Conservation (phyloP, 2,113 vertebrate species). For the Tragelaphus scriptus region DNA sequence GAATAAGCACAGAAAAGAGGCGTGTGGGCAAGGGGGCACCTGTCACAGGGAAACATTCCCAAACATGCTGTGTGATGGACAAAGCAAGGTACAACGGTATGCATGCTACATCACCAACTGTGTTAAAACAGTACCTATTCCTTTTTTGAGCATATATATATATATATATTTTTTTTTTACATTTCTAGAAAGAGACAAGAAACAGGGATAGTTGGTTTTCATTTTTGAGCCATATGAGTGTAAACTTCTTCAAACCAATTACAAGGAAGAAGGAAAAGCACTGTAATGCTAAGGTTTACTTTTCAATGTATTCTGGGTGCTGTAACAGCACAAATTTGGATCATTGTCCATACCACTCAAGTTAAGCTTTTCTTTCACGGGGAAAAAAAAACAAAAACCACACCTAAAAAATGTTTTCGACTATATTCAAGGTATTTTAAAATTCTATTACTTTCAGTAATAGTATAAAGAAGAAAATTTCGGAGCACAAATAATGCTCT, state of each 20-base stretch:
- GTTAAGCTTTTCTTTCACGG: neutral
- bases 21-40: neutral
- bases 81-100: neutral
- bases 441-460: neutral
- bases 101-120: neutral
- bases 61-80: neutral
- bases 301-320: neutral
- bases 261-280: neutral
- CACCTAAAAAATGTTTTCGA: neutral
- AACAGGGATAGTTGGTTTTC: neutral
- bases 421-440: neutral
- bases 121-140: neutral
- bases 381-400: neutral
- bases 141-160: neutral
- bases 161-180: neutral
- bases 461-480: neutral
- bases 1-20: neutral
- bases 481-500: neutral
- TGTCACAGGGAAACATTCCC: neutral
- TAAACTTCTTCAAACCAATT: neutral
- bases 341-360: neutral
- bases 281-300: neutral
- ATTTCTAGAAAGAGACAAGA: neutral
- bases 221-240: neutral
- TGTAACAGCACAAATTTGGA: neutral